These are phyloP conservation scores for Spisula subtruncata DNA, from an alignment of 2,888 invertebrate genomes.

Conservation along the genomic window DNA sequence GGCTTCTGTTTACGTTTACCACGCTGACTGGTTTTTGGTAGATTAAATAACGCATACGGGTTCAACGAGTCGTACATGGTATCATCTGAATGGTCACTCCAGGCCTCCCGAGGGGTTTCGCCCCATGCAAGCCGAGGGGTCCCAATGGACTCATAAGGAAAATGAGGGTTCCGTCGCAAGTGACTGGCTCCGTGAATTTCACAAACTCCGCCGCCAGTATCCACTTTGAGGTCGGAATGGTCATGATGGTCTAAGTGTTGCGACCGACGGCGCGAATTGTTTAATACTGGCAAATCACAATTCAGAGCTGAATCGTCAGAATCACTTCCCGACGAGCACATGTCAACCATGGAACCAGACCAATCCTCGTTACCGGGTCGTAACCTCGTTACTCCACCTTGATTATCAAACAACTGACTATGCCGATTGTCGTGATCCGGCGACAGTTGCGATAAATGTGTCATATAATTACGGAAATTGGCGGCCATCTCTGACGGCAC, in stretches of 20 bases:
- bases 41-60: constrained; percentile 81
- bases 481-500: constrained; percentile 70
- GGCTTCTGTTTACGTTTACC: constrained; percentile 58
- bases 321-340: constrained; percentile 73
- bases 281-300: constrained; percentile 31
- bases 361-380: constrained; percentile 53
- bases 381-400: constrained; percentile 33
- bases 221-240: constrained; percentile 9
- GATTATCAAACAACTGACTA: constrained; percentile 42
- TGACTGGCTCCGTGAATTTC: constrained; percentile 26
- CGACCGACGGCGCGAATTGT: not conserved
- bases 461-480: constrained; percentile 80
- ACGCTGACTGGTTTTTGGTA: constrained; percentile 71
- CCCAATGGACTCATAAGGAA: constrained; percentile 60
- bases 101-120: constrained; percentile 59
- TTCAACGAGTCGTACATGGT: constrained; percentile 76
- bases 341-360: constrained; percentile 64
- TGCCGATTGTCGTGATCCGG: constrained; percentile 63
- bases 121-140: constrained; percentile 68
- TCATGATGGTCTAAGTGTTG: constrained; percentile 19
- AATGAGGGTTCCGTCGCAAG: constrained; percentile 60
- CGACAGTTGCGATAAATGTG: constrained; percentile 78
- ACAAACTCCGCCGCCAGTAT: constrained; percentile 13
- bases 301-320: constrained; percentile 57
- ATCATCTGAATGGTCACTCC: constrained; percentile 66